Evolutionary conservation across 2,888 invertebrate genomes (phyloP).

Genomic region (Papilio demoleus): DNA sequence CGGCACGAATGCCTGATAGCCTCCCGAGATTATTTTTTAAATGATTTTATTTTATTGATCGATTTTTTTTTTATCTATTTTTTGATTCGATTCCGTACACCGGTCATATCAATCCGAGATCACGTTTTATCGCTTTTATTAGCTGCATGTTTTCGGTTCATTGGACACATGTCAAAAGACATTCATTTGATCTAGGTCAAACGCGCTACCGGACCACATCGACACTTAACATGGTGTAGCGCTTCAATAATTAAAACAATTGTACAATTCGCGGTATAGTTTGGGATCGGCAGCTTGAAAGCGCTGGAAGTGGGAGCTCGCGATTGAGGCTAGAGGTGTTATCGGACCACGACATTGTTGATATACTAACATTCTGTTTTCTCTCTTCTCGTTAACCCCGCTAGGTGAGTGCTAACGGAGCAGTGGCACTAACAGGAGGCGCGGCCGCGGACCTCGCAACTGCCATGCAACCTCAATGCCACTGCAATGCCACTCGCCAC

Average conservation of each 20-base stretch:
- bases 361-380: slow-evolving; percentile 88
- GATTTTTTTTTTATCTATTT: slow-evolving; percentile 43
- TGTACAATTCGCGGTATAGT: not conserved
- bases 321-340: slow-evolving; percentile 74
- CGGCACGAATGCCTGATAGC: slow-evolving; percentile 84
- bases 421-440: slow-evolving; percentile 80
- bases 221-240: not conserved
- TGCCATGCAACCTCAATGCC: not conserved
- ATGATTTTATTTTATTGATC: slow-evolving; percentile 60
- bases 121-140: slow-evolving; percentile 75
- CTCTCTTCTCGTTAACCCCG: slow-evolving; percentile 88
- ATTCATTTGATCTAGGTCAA: slow-evolving; percentile 23
- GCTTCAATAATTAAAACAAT: not conserved
- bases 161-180: slow-evolving; percentile 44
- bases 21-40: slow-evolving; percentile 68
- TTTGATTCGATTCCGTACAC: slow-evolving; percentile 63
- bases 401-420: slow-evolving; percentile 92
- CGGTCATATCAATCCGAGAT: slow-evolving; percentile 75
- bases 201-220: not conserved
- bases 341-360: slow-evolving; percentile 80
- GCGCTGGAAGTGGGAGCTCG: slow-evolving; percentile 62
- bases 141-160: slow-evolving; percentile 68
- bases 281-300: slow-evolving; percentile 59
- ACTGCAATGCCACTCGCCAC: slow-evolving; percentile 11
- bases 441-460: slow-evolving; percentile 67